These are phyloP conservation scores for Hucho hucho DNA, from an alignment of 2,113 vertebrate genomes.

Conservation along the genomic window DNA sequence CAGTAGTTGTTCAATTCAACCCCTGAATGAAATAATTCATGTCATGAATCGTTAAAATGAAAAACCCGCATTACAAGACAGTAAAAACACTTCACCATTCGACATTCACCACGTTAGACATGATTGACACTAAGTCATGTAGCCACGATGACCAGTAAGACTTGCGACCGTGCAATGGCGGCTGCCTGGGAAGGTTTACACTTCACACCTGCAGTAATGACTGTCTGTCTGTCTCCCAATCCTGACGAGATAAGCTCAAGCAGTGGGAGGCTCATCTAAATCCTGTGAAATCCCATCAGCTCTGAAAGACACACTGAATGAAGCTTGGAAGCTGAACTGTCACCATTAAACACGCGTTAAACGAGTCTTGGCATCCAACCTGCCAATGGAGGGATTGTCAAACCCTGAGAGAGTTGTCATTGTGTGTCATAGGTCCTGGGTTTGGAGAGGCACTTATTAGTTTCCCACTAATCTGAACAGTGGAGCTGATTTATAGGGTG, in stretches of 20 bases:
- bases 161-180: background rate
- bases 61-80: too few species aligned
- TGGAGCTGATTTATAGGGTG: background rate
- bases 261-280: background rate
- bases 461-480: background rate
- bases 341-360: background rate
- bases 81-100: too few species aligned
- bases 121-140: too few species aligned
- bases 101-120: too few species aligned
- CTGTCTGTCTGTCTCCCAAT: background rate
- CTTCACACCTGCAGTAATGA: background rate
- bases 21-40: too few species aligned
- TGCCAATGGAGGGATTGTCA: background rate
- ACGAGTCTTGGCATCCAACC: too few species aligned
- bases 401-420: background rate
- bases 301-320: background rate
- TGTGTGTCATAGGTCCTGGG: background rate
- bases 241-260: too few species aligned
- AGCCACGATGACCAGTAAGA: background rate
- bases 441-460: background rate
- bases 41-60: too few species aligned
- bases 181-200: background rate
- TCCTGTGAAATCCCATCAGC: conserved; percentile 2
- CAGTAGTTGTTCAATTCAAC: too few species aligned
- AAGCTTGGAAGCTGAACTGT: background rate